These are phyloP conservation scores for Gortyna flavago DNA, from an alignment of 2,888 invertebrate species.

Conservation along the genomic window DNA sequence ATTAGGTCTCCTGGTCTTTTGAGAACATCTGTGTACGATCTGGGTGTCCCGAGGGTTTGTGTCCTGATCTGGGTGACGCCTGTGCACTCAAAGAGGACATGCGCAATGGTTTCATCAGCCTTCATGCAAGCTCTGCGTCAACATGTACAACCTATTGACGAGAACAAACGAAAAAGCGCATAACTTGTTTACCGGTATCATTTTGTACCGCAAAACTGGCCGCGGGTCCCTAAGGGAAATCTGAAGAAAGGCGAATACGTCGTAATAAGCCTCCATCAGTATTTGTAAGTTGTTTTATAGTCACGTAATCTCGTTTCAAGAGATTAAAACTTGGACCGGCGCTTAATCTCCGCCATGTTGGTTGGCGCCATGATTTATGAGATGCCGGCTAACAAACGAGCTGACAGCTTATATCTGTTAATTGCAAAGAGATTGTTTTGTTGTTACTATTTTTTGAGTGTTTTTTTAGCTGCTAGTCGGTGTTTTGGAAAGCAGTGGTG, in stretches of 20 bases:
- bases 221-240: slow-evolving; percentile 13
- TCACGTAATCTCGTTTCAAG: slow-evolving; percentile 66
- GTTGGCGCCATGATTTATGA: slow-evolving; percentile 64
- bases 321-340: slow-evolving; percentile 70
- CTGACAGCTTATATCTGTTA: slow-evolving; percentile 62
- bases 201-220: slow-evolving; percentile 28
- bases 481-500: neutral
- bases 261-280: slow-evolving; percentile 57
- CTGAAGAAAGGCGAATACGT: slow-evolving; percentile 35
- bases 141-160: no score
- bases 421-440: slow-evolving; percentile 60
- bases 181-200: slow-evolving; percentile 25
- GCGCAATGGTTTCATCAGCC: no score
- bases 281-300: slow-evolving; percentile 50
- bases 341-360: slow-evolving; percentile 65
- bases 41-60: no score
- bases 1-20: no score
- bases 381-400: slow-evolving; percentile 63
- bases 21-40: no score
- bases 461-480: slow-evolving; percentile 16
- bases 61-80: no score
- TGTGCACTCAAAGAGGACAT: no score
- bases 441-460: slow-evolving; percentile 47
- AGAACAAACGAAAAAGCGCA: neutral
- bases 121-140: no score